phyloP scores from a whole-genome alignment of 2,113 vertebrate species.

The Heterotis niloticus region DNA sequence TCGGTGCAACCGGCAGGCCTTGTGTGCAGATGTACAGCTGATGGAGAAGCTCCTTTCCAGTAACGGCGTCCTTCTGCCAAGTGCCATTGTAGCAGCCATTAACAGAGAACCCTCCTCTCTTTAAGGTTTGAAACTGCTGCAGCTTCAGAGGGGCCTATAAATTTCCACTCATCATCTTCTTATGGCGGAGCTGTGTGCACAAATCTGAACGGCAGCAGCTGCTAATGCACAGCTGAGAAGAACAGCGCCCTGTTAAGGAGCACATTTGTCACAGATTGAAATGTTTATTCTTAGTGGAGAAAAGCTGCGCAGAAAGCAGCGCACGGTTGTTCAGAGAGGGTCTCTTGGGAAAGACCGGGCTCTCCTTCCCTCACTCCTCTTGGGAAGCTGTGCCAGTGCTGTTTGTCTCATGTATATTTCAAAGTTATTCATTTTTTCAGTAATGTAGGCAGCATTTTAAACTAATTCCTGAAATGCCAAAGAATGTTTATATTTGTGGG shows the following conservation, averaged over 20 bases:
- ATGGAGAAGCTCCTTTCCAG: constrained; percentile 48
- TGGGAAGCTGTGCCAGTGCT: no score
- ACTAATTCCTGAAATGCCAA: no score
- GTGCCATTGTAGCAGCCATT: constrained; percentile 43
- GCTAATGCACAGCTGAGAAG: not conserved
- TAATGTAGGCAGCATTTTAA: no score
- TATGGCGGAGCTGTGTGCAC: not conserved
- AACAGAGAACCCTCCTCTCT: constrained; percentile 23
- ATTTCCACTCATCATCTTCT: not conserved
- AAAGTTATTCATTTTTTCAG: no score
- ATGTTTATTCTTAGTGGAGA: not conserved
- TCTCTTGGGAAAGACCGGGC: not conserved
- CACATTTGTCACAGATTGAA: not conserved
- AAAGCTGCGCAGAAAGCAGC: not conserved
- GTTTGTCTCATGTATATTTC: no score
- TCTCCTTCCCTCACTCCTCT: no score
- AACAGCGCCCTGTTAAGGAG: not conserved
- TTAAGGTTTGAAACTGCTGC: no score
- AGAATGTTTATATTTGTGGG: no score
- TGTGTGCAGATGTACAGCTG: constrained; percentile 49
- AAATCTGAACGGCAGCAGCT: not conserved
- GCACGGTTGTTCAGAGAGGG: not conserved
- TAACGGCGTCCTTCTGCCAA: constrained; percentile 57
- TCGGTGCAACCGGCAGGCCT: constrained; percentile 35
- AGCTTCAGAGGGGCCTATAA: no score